phyloP scores from a whole-genome alignment of 1,140 invertebrate species.

The Zaprionus nigranus region DNA sequence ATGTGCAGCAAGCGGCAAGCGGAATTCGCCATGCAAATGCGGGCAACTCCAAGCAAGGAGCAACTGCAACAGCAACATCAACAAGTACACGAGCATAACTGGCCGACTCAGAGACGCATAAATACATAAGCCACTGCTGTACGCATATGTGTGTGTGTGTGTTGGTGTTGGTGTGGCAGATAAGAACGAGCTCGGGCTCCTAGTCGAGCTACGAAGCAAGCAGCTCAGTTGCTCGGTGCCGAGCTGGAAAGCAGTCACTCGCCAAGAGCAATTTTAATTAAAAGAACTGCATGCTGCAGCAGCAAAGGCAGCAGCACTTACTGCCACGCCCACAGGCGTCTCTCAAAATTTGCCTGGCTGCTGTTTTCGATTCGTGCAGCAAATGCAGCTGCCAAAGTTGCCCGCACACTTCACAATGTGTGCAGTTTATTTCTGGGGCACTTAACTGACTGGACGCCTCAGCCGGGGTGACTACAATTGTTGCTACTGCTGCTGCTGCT shows the following conservation, averaged over 20 bases:
- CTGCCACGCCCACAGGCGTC: constrained; percentile 8
- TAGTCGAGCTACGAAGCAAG: not conserved
- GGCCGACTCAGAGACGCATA: constrained; percentile 64
- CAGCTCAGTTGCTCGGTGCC: not conserved
- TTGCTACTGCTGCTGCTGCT: constrained; percentile 13
- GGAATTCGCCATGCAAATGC: not conserved
- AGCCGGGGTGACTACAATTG: constrained; percentile 32
- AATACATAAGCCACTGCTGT: constrained; percentile 59
- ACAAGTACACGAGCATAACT: constrained; percentile 29
- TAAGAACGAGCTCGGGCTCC: not conserved
- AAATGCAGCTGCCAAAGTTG: constrained; percentile 63
- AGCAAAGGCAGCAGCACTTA: not conserved
- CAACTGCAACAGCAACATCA: constrained; percentile 58
- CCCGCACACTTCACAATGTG: constrained; percentile 62
- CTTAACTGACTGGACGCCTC: constrained; percentile 72
- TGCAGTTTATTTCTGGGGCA: constrained; percentile 77
- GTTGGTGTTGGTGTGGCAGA: not conserved
- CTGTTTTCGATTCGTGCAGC: constrained; percentile 44
- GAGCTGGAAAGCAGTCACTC: constrained; percentile 22
- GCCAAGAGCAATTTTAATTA: constrained; percentile 61
- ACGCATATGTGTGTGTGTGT: constrained; percentile 29
- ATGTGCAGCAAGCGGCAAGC: not conserved
- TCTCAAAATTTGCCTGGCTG: constrained; percentile 24
- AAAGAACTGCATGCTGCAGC: constrained; percentile 22
- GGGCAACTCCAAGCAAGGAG: constrained; percentile 6